Evolutionary conservation across 2,113 vertebrate species (phyloP), one percentile per base, ranked within the genome.

Genomic region (Neodon shergylaensis): DNA sequence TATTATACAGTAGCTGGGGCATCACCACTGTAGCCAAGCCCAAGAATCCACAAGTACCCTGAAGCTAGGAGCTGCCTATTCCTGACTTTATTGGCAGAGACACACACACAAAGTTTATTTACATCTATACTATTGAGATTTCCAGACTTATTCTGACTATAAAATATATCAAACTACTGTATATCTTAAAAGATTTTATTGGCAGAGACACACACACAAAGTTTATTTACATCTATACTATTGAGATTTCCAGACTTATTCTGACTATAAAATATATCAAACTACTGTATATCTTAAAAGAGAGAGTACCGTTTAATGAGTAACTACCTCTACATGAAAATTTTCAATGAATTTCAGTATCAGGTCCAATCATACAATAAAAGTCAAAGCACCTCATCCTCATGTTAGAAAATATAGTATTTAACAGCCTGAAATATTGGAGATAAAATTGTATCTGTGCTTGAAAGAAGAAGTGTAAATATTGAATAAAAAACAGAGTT

Each of bases 291-390:
- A 66, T 28, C 79, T 94, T 94, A 94, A 78, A 93, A 86, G 21
- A n/a, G 31, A 90, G 9, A 42, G 6, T 52, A 33, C n/a, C 13
- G 22, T 86, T 36, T 36, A 86, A 68, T 24, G 10, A 58, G 79
- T 93, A 92, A 91, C 82, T 97, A 87, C n/a, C 93, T 95, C 39
- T 94, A 85, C 33, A 26, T 52, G 33, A 44, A 96, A 65, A 63
- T 92, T 73, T 95, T 92, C 86, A 77, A 14, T 95, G 47, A 90
- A 89, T 88, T 96, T 96, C 87, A 94, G 52, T 28, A 78, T 82
- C 63, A 90, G 49, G 52, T 94, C 5, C 90, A 82, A 97, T 52
- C 85, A 5, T 68, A n/a, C 4, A 94, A 95, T 66, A 94, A 97
- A 95, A 94, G 82, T 68, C 76, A 94, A 44, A 96, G 10, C 36